Base-by-base conservation (phyloP, 2,797 vertebrate genomes). In the Enteromius paludinosus region DNA sequence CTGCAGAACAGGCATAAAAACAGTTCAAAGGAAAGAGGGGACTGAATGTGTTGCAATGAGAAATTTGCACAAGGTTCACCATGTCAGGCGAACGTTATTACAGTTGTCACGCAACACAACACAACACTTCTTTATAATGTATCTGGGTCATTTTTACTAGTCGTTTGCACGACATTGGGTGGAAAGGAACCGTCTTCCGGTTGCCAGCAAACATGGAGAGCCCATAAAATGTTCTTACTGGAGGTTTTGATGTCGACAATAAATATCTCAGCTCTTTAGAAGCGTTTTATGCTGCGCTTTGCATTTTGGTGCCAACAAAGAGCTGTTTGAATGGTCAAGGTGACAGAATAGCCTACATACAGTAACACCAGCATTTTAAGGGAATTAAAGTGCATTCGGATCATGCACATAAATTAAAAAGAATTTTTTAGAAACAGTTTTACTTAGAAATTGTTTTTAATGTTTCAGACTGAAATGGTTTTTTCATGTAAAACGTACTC, bases 101-200 rank as follows among this genome's bases (percentile, higher is more conserved):
- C 75, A 33, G 78, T 49, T 84, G 84, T 82, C 82, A 73, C 15
- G 65, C 85, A 62, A 78, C 72, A 59, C 84, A 66, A 78, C 72
- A 56, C 72, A 61, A 79, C 17, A 81, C 81, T 78, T 65, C 49
- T 84, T 78, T 54, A 64, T 86, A 75, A 86, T 79, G 84, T 81
- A 87, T 88, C 79, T 75, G 82, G 87, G 87, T 88, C 86, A 78
- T 68, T 85, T 43, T 77, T 79, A 81, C 74, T 59, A 79, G 78
- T 23, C 12, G 38, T 83, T 80, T 35, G 84, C 85, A 87, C 79
- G 73, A 25, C 83, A 89, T 77, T 23, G 82, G 41, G 79, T 84
- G 83, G 61, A 66, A 33, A 54, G 70, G 43, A 73, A 73, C 64
- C n/a, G 35, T 59, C 49, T 82, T 84, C 33, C 41, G 23, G 52